Evolutionary conservation across 2,113 vertebrate species (phyloP).

Genomic region (Psilopsiagon aymara): DNA sequence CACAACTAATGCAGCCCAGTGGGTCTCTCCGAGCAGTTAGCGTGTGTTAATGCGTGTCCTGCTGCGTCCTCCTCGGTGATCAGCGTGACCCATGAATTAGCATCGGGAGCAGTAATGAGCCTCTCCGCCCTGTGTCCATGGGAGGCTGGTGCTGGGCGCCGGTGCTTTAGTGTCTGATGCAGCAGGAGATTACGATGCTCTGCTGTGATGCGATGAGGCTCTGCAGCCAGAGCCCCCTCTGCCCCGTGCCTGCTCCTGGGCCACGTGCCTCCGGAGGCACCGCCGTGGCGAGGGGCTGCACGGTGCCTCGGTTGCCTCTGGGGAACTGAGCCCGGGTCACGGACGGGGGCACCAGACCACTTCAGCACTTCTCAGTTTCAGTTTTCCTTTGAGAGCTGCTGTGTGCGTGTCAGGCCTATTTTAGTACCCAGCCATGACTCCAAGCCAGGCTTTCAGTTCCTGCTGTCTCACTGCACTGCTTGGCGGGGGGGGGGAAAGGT

Average conservation of each 20-base stretch:
- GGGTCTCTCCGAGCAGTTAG: neutral
- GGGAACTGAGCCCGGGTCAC: slow-evolving; percentile 68
- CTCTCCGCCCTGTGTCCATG: neutral
- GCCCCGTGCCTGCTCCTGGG: neutral
- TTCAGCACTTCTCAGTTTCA: slow-evolving; percentile 71
- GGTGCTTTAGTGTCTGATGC: neutral
- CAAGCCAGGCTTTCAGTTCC: slow-evolving; percentile 77
- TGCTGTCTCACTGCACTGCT: neutral
- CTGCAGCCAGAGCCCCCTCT: neutral
- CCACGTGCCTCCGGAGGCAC: neutral
- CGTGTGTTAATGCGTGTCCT: slow-evolving; percentile 35
- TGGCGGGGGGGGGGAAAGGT: slow-evolving; percentile 38
- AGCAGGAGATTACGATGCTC: neutral
- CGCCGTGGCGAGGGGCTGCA: neutral
- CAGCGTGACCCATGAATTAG: slow-evolving; percentile 26
- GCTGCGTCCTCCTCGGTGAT: slow-evolving; percentile 36
- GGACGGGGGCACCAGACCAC: slow-evolving; percentile 28
- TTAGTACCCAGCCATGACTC: slow-evolving; percentile 47
- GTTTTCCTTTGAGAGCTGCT: slow-evolving; percentile 75
- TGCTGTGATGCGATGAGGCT: neutral
- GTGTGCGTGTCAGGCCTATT: slow-evolving; percentile 64
- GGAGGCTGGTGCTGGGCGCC: neutral
- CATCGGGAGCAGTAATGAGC: neutral
- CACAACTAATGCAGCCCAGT: neutral
- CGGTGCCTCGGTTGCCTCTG: neutral